A percentile compares a stretch with the other conserved stretches of the same genome.
phyloP scores from a whole-genome alignment of 2,113 vertebrate genomes.

The Mus pahari region DNA sequence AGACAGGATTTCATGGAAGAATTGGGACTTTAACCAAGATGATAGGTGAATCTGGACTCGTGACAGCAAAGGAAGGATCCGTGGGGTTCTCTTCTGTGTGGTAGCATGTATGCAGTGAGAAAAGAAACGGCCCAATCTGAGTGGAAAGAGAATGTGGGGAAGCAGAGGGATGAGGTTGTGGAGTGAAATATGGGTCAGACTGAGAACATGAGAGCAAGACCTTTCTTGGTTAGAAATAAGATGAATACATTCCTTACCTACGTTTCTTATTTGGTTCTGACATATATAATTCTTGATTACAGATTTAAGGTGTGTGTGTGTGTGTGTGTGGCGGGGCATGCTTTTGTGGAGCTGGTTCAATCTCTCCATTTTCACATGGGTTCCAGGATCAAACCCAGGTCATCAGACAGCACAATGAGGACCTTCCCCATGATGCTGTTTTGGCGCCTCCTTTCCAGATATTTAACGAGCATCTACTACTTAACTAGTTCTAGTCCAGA shows the following conservation, averaged over 20 bases:
- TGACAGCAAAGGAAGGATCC: background rate
- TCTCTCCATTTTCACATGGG: background rate
- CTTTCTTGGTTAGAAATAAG: background rate
- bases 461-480: background rate
- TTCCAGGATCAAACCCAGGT: background rate
- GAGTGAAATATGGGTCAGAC: background rate
- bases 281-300: background rate
- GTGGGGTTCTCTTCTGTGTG: background rate
- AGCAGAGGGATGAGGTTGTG: background rate
- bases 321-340: too few relatives aligned
- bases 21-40: background rate
- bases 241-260: background rate
- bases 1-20: background rate
- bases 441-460: background rate
- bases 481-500: background rate
- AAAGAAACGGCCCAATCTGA: background rate
- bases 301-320: background rate
- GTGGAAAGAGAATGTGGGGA: background rate
- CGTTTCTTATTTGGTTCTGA: slow-evolving; percentile 18
- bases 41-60: background rate
- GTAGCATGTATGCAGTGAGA: background rate
- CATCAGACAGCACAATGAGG: too few relatives aligned
- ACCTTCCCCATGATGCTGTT: too few relatives aligned
- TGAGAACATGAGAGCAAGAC: background rate
- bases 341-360: background rate